Base-by-base conservation (phyloP, 2,113 vertebrate genomes). In the Pongo pygmaeus region DNA sequence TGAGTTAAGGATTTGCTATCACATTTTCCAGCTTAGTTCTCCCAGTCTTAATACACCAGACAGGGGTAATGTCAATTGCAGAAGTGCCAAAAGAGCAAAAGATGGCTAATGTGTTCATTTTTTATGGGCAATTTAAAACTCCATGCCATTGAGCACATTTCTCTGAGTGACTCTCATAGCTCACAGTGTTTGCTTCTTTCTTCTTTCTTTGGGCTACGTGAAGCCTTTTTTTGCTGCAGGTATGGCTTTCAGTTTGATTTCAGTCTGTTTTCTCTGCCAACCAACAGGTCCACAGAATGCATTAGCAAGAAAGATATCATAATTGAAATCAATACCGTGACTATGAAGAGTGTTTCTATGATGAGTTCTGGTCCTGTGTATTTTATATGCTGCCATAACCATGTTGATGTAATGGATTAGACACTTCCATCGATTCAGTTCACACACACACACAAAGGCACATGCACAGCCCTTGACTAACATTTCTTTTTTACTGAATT, bases 31-130 rank as follows among this genome's bases (percentile, higher is more conserved):
- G 94, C 38, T 52, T 98, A 96, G 22, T 83, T 97, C 75, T 78
- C 43, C 67, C 90, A 94, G n/a, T 50, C 94, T 97, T 87, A 85
- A 87, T 61, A 93, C 40, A 59, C 57, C 88, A 97, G 83, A 86
- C 97, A 95, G 94, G 87, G 78, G 80, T 83, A 94, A 89, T 98
- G 94, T 96, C 95, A 97, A 95, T 78, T 61, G 77, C 78, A 84
- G 11, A 74, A 95, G 96, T 80, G 69, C 84, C 78, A 70, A 89
- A 46, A 35, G 4, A 46, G 25, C 30, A 20, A 70, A 97, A 95
- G 27, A 20, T 64, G 59, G 59, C 92, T 94, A 90, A 18, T 94
- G 35, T 89, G 89, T 96, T 98, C 78, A 92, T 95, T 86, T 69
- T 64, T 72, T 94, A 7, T 90, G 69, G 59, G 55, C 0, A 1